A percentile compares a stretch with the other conserved stretches of the same genome.
These are phyloP conservation scores for Drosophila repletoides DNA, from an alignment of 1,140 invertebrate genomes.

Conservation along the genomic window DNA sequence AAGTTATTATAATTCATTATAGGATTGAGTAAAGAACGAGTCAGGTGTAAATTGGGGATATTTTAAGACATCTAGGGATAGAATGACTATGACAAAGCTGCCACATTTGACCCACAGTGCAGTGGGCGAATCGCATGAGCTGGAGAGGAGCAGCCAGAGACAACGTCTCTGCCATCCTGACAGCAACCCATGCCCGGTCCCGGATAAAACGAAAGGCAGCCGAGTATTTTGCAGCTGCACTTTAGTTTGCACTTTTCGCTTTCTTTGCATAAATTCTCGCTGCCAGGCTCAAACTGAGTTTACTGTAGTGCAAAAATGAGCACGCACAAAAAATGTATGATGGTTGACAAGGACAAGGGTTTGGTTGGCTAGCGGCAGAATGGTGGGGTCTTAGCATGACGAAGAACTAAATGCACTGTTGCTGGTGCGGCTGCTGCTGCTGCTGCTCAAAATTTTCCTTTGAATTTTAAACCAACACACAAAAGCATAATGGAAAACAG, in stretches of 20 bases:
- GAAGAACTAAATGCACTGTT: slow-evolving; percentile 37
- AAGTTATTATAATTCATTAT: too few species aligned
- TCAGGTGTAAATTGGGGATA: too few species aligned
- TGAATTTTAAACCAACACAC: slow-evolving; percentile 75
- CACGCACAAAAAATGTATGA: slow-evolving; percentile 56
- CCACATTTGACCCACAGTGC: too few species aligned
- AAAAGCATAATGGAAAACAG: slow-evolving; percentile 63
- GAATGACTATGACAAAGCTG: too few species aligned
- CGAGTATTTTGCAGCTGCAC: slow-evolving; percentile 70
- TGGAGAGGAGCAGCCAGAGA: not conserved
- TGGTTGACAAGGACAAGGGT: not conserved
- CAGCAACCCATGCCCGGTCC: not conserved
- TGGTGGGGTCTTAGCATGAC: not conserved
- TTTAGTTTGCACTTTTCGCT: slow-evolving; percentile 80
- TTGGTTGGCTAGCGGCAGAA: not conserved
- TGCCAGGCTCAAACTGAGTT: slow-evolving; percentile 54
- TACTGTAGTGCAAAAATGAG: slow-evolving; percentile 69
- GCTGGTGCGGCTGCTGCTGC: too few species aligned
- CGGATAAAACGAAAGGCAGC: slow-evolving; percentile 71
- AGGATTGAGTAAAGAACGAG: too few species aligned
- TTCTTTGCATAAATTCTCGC: slow-evolving; percentile 77
- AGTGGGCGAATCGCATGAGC: not conserved
- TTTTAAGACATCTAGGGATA: too few species aligned
- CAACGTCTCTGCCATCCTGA: slow-evolving; percentile 11
- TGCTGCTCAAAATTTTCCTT: slow-evolving; percentile 52